These are phyloP conservation scores for Malacosoma neustria DNA, from an alignment of 2,888 invertebrate species.

Conservation along the genomic window DNA sequence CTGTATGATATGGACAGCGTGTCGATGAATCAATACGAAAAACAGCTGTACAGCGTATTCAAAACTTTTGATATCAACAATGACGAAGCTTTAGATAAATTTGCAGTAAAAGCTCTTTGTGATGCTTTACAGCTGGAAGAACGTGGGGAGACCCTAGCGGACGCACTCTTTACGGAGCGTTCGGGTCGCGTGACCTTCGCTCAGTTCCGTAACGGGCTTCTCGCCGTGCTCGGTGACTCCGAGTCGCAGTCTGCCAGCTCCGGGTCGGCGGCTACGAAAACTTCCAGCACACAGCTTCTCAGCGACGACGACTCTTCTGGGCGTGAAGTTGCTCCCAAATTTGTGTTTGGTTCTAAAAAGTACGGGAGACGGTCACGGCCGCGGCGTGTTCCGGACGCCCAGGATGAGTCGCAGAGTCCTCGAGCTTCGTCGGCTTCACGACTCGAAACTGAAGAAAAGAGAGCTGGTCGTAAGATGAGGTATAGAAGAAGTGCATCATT, in stretches of 20 bases:
- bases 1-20: constrained; percentile 40
- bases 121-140: constrained; percentile 86
- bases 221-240: constrained; percentile 78
- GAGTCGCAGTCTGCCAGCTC: constrained; percentile 17
- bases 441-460: constrained; percentile 30
- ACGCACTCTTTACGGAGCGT: constrained; percentile 71
- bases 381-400: constrained; percentile 30
- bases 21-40: constrained; percentile 83
- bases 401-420: constrained; percentile 24
- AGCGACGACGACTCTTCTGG: constrained; percentile 76
- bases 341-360: constrained; percentile 83
- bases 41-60: constrained; percentile 86
- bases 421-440: constrained; percentile 49
- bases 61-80: constrained; percentile 84
- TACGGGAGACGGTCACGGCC: constrained; percentile 84
- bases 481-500: constrained; percentile 44
- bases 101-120: constrained; percentile 81
- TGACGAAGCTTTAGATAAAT: constrained; percentile 79
- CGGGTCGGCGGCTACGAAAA: constrained; percentile 22
- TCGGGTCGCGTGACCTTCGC: constrained; percentile 76
- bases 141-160: constrained; percentile 77
- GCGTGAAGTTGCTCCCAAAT: constrained; percentile 82
- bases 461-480: constrained; percentile 31
- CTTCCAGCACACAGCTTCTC: constrained; percentile 20
- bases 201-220: constrained; percentile 84